These are phyloP conservation scores for Epiblema foenella DNA, from an alignment of 2,888 invertebrate species.

Conservation along the genomic window DNA sequence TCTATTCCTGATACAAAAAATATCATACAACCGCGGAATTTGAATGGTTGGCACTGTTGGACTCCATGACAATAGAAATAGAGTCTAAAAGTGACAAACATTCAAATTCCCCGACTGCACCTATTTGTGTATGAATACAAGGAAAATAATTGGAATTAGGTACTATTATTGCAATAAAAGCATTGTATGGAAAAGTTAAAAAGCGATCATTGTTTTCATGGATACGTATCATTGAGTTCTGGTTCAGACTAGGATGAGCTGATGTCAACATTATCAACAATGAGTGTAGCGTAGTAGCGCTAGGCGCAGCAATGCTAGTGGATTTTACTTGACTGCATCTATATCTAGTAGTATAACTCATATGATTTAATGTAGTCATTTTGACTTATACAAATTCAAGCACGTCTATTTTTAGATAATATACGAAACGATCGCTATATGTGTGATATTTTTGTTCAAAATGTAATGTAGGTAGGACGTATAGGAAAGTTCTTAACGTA, in stretches of 20 bases:
- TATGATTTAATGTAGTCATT: too few species aligned
- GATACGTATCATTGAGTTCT: neutral
- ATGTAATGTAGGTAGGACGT: neutral
- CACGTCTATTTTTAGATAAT: too few species aligned
- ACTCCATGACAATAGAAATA: too few species aligned
- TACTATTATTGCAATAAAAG: neutral
- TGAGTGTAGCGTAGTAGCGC: constrained; percentile 1
- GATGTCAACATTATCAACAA: constrained; percentile 7
- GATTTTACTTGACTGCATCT: neutral
- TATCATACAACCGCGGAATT: too few species aligned
- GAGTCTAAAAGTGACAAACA: too few species aligned
- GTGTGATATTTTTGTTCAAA: too few species aligned
- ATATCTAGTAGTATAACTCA: neutral
- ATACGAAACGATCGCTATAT: too few species aligned
- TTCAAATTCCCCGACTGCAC: too few species aligned
- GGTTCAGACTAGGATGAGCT: constrained; percentile 9
- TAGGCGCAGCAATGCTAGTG: constrained; percentile 4
- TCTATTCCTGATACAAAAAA: too few species aligned
- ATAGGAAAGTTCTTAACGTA: neutral
- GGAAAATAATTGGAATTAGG: neutral
- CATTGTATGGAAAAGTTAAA: neutral
- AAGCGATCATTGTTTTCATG: neutral
- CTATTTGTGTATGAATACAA: neutral
- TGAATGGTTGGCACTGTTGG: too few species aligned
- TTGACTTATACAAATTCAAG: too few species aligned